These are phyloP conservation scores for Symphodus melops DNA, from an alignment of 2,113 vertebrate genomes.

Conservation along the genomic window DNA sequence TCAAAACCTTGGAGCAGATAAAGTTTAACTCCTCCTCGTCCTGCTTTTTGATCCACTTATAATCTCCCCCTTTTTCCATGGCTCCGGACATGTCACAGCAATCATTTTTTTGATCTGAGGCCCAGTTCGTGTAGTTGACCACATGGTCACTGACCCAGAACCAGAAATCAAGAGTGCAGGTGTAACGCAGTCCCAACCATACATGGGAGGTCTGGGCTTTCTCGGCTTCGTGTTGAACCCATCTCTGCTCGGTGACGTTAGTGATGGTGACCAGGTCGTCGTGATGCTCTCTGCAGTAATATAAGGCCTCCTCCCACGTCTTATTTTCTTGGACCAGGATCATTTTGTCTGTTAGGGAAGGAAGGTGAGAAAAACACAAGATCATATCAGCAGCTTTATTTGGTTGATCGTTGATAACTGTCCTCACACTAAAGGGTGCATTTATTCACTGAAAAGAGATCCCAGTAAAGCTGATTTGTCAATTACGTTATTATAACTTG, in stretches of 20 bases:
- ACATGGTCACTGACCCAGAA: slow-evolving; percentile 40
- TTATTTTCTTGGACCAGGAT: neutral
- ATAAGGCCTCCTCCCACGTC: slow-evolving; percentile 34
- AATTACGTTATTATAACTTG: too few relatives aligned
- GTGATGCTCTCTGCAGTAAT: slow-evolving; percentile 38
- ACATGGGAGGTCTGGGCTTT: accelerated
- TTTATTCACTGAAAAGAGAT: too few relatives aligned
- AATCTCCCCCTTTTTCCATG: neutral
- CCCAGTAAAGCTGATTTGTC: too few relatives aligned
- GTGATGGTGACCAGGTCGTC: slow-evolving; percentile 45
- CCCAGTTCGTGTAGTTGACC: slow-evolving; percentile 14
- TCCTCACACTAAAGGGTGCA: too few relatives aligned
- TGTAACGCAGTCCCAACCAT: slow-evolving; percentile 59
- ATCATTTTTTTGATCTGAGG: accelerated
- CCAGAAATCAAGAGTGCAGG: slow-evolving; percentile 45
- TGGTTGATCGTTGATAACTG: too few relatives aligned
- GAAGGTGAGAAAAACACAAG: neutral
- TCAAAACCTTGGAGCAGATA: slow-evolving; percentile 21
- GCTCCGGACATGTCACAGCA: slow-evolving; percentile 7
- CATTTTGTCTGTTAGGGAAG: slow-evolving; percentile 12
- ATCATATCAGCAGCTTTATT: neutral
- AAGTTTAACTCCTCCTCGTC: slow-evolving; percentile 6
- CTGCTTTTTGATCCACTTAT: slow-evolving; percentile 15
- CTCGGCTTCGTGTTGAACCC: slow-evolving; percentile 19
- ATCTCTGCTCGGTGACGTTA: neutral